phyloP scores from a whole-genome alignment of 2,797 vertebrate genomes.

The Amphiprion clarkii region DNA sequence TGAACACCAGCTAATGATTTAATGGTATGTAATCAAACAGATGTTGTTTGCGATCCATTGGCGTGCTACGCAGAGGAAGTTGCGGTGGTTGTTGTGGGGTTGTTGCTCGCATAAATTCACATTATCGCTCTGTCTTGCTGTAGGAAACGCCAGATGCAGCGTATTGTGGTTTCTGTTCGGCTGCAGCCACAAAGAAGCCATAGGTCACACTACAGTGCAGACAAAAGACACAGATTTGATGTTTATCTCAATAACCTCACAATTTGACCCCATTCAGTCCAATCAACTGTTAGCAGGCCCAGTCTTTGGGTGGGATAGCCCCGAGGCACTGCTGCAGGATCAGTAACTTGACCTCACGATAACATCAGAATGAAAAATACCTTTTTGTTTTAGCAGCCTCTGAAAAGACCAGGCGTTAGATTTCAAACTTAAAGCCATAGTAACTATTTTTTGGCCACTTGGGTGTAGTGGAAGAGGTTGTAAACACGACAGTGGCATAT shows the following conservation, averaged over 20 bases:
- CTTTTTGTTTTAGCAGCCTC: conserved; percentile 1
- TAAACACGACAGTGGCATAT: neutral
- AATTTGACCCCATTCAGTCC: conserved; percentile 73
- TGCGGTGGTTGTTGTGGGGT: conserved; percentile 8
- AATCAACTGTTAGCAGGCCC: conserved; percentile 43
- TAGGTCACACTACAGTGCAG: conserved; percentile 10
- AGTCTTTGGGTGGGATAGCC: conserved; percentile 37
- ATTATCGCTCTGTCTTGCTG: neutral
- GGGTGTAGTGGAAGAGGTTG: neutral
- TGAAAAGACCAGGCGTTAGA: conserved; percentile 12
- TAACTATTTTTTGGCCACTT: neutral
- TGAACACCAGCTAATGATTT: conserved; percentile 49
- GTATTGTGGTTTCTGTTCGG: conserved; percentile 18
- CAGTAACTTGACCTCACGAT: conserved; percentile 43
- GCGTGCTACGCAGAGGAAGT: neutral
- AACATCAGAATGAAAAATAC: conserved; percentile 22
- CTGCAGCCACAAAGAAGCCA: conserved; percentile 16
- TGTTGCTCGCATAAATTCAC: neutral
- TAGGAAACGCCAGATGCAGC: conserved; percentile 19
- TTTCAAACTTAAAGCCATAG: neutral
- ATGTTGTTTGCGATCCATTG: conserved; percentile 47
- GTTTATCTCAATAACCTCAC: conserved; percentile 42
- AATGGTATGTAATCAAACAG: conserved; percentile 50
- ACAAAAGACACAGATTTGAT: conserved; percentile 41
- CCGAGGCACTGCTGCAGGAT: conserved; percentile 43